These are phyloP conservation scores for Eubasilissa regina DNA, from an alignment of 1,140 invertebrate species.

Conservation along the genomic window DNA sequence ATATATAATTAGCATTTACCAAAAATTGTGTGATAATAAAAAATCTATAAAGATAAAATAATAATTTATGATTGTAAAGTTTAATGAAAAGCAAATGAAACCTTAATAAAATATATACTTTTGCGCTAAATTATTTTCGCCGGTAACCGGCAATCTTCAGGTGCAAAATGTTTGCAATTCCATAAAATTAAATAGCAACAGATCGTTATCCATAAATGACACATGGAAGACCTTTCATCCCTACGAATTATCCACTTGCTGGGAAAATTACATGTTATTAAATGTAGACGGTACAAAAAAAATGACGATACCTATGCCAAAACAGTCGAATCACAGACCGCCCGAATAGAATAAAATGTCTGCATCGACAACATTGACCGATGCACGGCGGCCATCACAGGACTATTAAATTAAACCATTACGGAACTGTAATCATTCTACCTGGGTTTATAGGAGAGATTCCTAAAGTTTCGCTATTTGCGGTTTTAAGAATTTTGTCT, in stretches of 20 bases:
- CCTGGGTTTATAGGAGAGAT: constrained; percentile 37
- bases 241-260: constrained; percentile 28
- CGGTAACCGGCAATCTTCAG: constrained; percentile 28
- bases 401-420: constrained; percentile 44
- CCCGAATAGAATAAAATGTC: constrained; percentile 25
- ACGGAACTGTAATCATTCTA: constrained; percentile 47
- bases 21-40: too few relatives aligned
- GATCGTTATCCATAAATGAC: constrained; percentile 47
- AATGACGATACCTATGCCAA: too few relatives aligned
- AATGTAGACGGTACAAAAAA: background rate
- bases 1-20: too few relatives aligned
- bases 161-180: constrained; percentile 45
- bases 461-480: constrained; percentile 34
- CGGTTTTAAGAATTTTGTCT: constrained; percentile 31
- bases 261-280: constrained; percentile 41
- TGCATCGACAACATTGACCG: constrained; percentile 16
- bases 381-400: background rate
- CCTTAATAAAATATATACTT: constrained; percentile 17
- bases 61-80: too few relatives aligned
- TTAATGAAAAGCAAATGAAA: background rate
- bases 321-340: background rate
- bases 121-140: background rate
- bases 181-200: constrained; percentile 39
- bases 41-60: too few relatives aligned
- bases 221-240: constrained; percentile 24